Percentiles rank a stretch among this genome's conserved stretches.
Conservation (phyloP, 1,140 invertebrate species). For the Ooceraea biroi region DNA sequence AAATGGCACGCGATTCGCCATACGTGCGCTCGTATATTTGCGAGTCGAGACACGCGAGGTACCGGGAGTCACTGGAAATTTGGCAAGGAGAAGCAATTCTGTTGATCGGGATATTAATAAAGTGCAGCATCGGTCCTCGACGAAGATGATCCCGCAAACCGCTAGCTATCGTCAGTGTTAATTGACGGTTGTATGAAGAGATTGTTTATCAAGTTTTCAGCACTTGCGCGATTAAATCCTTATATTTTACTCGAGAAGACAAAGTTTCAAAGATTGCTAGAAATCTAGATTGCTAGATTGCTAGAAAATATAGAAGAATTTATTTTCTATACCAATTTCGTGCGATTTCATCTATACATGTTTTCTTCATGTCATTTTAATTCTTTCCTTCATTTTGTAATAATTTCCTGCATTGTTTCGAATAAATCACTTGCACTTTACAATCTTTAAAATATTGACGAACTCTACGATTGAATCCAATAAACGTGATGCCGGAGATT, state of each 20-base stretch:
- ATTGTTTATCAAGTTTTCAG: not conserved
- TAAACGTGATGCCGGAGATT: not conserved
- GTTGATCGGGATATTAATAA: constrained; percentile 48
- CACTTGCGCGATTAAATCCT: not conserved
- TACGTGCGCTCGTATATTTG: constrained; percentile 39
- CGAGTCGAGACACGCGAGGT: constrained; percentile 23
- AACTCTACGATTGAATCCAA: not conserved
- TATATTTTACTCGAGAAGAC: not conserved
- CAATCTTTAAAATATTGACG: not conserved
- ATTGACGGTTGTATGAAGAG: not conserved
- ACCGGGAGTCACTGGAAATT: constrained; percentile 54
- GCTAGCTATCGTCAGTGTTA: not conserved
- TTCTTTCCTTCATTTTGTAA: not conserved
- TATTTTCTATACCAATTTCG: not conserved
- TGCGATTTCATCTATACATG: not conserved
- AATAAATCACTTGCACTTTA: not conserved
- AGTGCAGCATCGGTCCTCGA: not conserved
- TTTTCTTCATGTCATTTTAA: not conserved
- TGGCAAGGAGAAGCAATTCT: constrained; percentile 37
- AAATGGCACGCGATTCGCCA: constrained; percentile 64
- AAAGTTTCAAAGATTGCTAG: not conserved
- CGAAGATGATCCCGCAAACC: not conserved
- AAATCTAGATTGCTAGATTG: not conserved
- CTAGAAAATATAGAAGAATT: not conserved
- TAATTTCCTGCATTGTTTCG: not conserved